Base-by-base conservation (phyloP, 2,797 vertebrate species). In the Avahi laniger region DNA sequence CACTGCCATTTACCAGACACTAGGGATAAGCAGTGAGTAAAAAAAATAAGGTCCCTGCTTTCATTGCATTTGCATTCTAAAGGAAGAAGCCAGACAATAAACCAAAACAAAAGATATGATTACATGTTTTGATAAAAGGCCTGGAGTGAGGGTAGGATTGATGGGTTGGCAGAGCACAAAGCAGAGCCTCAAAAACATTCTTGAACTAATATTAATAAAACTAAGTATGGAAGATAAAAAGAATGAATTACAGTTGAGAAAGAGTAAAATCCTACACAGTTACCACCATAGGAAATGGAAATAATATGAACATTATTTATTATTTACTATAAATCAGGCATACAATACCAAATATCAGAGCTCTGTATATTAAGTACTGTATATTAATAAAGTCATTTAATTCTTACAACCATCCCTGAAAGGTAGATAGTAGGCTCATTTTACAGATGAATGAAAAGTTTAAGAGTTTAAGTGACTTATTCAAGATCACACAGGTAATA, bases 391-490 rank as follows among this genome's bases (percentile, higher is more conserved):
- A 35, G 30, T 12, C 33, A 33, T 75, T 84, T 89, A 38, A 69
- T 83, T 92, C 33, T 95, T 33, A 84, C 13, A 70, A n/a, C 24
- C 18, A 38, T 63, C 22, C 50, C 26, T 57, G 12, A 88, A 96
- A 65, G 7, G 48, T 46, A 83, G 28, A 10, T 30, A 82, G 48
- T 75, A 46, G 30, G 9, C 20, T 83, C 43, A 91, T 86, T 92
- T 92, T 80, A 90, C 4, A 94, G 43, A 65, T 54, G 52, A 96
- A 67, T 83, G 63, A 94, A 93, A 80, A 48, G 8, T 38, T 73
- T 33, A 43, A 12, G 50, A 90, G 54, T 91, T 86, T 61, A 69
- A 46, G 24, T 95, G 43, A 28, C 15, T 69, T 89, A 35, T 93
- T 93, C 78, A 94, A 70, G 48, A 18, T 89, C 69, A 89, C 5